Conservation (phyloP, 2,888 invertebrate genomes). For the Stenoptilia bipunctidactyla region DNA sequence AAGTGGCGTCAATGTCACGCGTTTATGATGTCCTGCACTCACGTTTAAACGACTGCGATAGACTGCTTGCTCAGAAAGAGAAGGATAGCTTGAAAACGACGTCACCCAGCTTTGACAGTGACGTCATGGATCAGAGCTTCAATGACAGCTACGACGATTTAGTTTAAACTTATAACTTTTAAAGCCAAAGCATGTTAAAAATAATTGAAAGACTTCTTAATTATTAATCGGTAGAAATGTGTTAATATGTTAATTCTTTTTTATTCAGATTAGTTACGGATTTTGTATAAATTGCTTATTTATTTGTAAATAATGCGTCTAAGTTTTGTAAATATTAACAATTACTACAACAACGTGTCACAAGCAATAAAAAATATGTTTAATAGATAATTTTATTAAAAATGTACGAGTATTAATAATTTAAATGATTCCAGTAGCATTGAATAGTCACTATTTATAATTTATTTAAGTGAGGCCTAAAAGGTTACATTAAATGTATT, state of each 20-base stretch:
- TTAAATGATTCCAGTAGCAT: no score
- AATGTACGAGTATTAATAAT: conserved; percentile 4
- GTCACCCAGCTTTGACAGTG: conserved; percentile 36
- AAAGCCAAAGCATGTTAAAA: not conserved
- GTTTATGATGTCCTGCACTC: conserved; percentile 60
- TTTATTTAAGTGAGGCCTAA: no score
- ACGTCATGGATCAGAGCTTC: conserved; percentile 47
- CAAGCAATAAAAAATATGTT: conserved; percentile 48
- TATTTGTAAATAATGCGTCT: conserved; percentile 25
- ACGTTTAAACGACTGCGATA: conserved; percentile 52
- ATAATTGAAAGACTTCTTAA: no score
- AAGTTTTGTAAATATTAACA: conserved; percentile 19
- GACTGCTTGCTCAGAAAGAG: conserved; percentile 48
- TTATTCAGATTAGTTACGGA: no score
- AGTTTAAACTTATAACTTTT: conserved; percentile 24
- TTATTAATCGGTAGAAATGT: no score
- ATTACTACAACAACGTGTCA: conserved; percentile 39
- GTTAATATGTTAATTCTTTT: no score
- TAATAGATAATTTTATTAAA: conserved; percentile 10
- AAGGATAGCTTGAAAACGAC: conserved; percentile 29
- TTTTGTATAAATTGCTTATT: no score
- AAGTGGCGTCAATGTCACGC: conserved; percentile 60
- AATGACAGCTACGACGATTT: conserved; percentile 48
- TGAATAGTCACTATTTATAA: not conserved
- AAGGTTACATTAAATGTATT: no score